Conservation (phyloP, 2,797 vertebrate genomes). For the Lepus oiostolus region DNA sequence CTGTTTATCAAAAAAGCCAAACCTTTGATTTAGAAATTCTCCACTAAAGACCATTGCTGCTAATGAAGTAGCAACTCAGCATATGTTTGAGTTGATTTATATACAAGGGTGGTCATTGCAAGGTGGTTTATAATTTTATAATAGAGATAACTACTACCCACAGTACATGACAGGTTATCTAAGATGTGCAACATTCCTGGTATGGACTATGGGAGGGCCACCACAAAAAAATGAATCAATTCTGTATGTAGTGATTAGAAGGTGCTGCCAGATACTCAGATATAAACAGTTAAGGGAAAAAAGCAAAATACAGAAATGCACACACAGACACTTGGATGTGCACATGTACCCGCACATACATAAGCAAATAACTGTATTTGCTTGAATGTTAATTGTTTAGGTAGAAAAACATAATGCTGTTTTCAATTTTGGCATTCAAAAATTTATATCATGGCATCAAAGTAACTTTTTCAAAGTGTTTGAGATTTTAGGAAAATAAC, state of each 20-base stretch:
- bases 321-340: no score
- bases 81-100: neutral
- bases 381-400: neutral
- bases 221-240: neutral
- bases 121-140: neutral
- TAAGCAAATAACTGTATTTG: neutral
- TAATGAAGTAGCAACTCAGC: neutral
- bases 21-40: slow-evolving; percentile 7
- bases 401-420: neutral
- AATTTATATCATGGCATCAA: neutral
- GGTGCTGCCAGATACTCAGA: neutral
- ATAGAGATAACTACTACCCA: neutral
- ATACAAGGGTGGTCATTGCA: neutral
- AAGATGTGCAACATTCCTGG: neutral
- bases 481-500: neutral
- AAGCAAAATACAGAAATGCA: neutral
- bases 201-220: neutral
- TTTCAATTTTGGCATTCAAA: neutral
- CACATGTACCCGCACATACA: neutral
- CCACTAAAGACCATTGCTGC: neutral
- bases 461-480: neutral
- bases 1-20: neutral
- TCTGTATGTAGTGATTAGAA: neutral
- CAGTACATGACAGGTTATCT: neutral
- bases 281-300: neutral